Percentiles rank a stretch among this genome's conserved stretches.
Conservation (phyloP, 2,113 vertebrate species). For the Mastomys natalensis region DNA sequence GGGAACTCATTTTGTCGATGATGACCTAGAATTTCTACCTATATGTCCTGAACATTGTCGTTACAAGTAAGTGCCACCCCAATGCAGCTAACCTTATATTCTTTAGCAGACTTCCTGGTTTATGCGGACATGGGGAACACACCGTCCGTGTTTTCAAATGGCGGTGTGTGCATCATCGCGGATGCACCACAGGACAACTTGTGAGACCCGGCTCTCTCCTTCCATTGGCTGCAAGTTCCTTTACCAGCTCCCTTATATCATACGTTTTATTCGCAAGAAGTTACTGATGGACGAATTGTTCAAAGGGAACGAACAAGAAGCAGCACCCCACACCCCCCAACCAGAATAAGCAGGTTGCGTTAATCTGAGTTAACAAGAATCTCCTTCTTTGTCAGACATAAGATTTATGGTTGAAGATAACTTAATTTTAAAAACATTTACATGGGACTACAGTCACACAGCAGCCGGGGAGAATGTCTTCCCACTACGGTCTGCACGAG, state of each 20-base stretch:
- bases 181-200: neutral
- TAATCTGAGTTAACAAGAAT: neutral
- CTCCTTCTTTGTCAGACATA: neutral
- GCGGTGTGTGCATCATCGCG: neutral
- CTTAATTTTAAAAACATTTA: neutral
- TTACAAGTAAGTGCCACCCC: too few species aligned
- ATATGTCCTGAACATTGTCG: neutral
- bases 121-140: neutral
- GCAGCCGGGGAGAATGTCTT: neutral
- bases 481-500: too few species aligned
- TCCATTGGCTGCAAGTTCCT: neutral
- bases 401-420: neutral
- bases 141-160: neutral
- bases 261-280: neutral
- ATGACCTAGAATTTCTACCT: neutral
- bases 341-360: neutral
- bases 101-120: neutral
- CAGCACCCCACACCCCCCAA: fast-evolving
- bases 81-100: neutral
- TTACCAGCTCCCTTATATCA: neutral
- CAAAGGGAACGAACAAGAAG: neutral
- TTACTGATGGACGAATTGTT: neutral
- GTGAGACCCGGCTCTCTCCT: neutral
- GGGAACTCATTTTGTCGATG: neutral
- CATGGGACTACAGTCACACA: neutral